Conservation (phyloP, 2,797 vertebrate species). For the Chelon auratus region DNA sequence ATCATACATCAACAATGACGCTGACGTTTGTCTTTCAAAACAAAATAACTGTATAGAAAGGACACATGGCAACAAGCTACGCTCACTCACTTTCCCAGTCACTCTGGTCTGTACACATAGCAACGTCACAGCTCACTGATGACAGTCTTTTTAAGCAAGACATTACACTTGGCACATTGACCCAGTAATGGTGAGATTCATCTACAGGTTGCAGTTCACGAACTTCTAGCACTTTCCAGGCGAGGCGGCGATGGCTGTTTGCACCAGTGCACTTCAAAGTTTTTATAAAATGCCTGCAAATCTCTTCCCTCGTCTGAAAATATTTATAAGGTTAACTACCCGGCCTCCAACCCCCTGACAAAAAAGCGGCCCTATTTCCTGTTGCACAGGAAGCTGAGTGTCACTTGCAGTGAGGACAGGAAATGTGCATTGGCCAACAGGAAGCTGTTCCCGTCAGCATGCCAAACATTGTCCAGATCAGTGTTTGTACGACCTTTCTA, state of each 20-base stretch:
- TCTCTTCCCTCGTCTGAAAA: background rate
- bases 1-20: slow-evolving; percentile 23
- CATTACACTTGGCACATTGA: too few species aligned
- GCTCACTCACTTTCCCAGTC: too few species aligned
- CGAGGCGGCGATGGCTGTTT: background rate
- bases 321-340: background rate
- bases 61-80: too few species aligned
- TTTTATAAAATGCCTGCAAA: background rate
- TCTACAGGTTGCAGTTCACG: slow-evolving; percentile 11
- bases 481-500: slow-evolving; percentile 63
- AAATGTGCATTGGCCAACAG: slow-evolving; percentile 63
- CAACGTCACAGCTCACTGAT: too few species aligned
- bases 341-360: slow-evolving; percentile 21
- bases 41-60: background rate
- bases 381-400: slow-evolving; percentile 68
- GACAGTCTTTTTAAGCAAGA: background rate
- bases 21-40: slow-evolving; percentile 30
- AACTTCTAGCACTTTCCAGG: background rate
- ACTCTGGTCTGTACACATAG: too few species aligned
- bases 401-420: slow-evolving; percentile 63
- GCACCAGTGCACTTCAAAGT: background rate
- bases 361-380: slow-evolving; percentile 61
- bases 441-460: slow-evolving; percentile 64
- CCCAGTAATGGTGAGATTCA: slow-evolving; percentile 5
- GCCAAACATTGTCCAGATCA: slow-evolving; percentile 60